These are phyloP conservation scores for Anniella stebbinsi DNA, from an alignment of 2,797 vertebrate genomes.

Conservation along the genomic window DNA sequence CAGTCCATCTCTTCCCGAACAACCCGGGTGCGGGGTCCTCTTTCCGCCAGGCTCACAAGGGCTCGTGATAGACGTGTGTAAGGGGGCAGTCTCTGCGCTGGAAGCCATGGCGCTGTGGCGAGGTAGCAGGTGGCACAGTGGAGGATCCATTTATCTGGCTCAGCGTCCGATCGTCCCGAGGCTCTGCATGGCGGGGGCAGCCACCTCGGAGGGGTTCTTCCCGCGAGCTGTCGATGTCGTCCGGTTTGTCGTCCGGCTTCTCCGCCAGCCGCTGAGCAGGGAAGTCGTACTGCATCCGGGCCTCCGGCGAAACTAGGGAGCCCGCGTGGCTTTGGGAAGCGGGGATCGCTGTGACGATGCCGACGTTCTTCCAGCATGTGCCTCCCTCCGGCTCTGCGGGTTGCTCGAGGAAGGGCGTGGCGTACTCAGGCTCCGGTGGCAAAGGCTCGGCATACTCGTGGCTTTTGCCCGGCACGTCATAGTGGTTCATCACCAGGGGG, in stretches of 20 bases:
- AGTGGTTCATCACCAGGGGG: constrained; percentile 83
- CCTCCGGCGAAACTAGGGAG: not conserved
- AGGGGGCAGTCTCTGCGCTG: constrained; percentile 6
- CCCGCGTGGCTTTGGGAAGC: not conserved
- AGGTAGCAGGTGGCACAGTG: not conserved
- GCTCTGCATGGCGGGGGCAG: constrained; percentile 71
- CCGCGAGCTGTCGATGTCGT: not conserved
- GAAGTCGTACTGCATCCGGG: constrained; percentile 78
- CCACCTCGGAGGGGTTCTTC: constrained; percentile 50
- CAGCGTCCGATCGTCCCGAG: constrained; percentile 45
- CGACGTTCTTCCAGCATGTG: not conserved
- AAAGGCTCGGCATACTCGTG: constrained; percentile 88
- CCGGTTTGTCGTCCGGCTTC: not conserved
- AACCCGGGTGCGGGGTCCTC: not conserved
- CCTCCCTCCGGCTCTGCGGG: constrained; percentile 15
- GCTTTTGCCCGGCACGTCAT: constrained; percentile 81
- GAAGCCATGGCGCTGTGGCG: fast-evolving
- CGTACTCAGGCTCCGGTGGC: constrained; percentile 87
- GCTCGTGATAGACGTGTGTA: constrained; percentile 64
- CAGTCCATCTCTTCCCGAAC: not conserved
- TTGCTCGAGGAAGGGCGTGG: constrained; percentile 85
- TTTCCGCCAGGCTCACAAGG: constrained; percentile 50
- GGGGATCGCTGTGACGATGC: not conserved
- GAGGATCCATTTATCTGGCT: fast-evolving
- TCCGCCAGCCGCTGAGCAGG: constrained; percentile 71